Evolutionary conservation across 2,797 vertebrate genomes (phyloP).

Genomic region (Synaphobranchus kaupii): DNA sequence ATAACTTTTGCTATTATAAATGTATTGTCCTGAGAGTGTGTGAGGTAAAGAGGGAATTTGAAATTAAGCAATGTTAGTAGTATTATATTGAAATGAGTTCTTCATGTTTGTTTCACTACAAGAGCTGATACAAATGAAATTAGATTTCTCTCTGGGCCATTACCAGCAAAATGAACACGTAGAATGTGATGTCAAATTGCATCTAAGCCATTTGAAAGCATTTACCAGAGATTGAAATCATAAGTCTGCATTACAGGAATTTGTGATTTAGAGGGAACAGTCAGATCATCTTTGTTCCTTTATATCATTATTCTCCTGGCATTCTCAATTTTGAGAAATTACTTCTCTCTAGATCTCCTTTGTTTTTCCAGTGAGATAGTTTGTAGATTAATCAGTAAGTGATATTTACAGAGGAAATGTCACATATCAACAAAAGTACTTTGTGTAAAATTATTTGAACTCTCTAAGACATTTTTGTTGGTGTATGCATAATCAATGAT

Average conservation of each 20-base stretch:
- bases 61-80: not conserved
- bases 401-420: not conserved
- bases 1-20: not conserved
- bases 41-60: not conserved
- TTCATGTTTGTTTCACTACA: constrained; percentile 17
- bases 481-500: not conserved
- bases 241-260: constrained; percentile 42
- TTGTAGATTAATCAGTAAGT: not conserved
- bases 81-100: constrained; percentile 7
- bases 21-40: not conserved
- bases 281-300: not conserved
- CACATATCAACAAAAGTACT: not conserved
- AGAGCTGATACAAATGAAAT: constrained; percentile 37
- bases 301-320: not conserved
- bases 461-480: not conserved
- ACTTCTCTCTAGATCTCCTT: not conserved
- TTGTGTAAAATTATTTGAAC: not conserved
- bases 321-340: not conserved
- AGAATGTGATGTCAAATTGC: constrained; percentile 29
- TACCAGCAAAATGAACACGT: constrained; percentile 37
- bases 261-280: constrained; percentile 15
- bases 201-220: constrained; percentile 39
- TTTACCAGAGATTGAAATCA: constrained; percentile 48
- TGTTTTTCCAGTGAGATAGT: not conserved
- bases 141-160: constrained; percentile 44